Evolutionary conservation across 1,140 invertebrate genomes (phyloP), one percentile per base, ranked within the genome.

Genomic region (Sinella curviseta): DNA sequence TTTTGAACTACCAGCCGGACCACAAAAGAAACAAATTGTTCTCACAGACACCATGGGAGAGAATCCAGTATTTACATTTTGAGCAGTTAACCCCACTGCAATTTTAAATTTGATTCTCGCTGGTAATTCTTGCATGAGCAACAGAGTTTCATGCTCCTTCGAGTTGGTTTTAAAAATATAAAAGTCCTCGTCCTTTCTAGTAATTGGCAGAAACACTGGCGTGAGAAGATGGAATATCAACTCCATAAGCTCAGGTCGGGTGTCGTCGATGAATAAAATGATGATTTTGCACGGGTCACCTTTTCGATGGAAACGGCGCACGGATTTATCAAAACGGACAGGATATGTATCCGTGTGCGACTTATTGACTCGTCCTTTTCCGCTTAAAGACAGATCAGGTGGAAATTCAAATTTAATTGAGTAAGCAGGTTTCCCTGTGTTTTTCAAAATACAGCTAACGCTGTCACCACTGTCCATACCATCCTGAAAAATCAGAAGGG

Each of bases 91-190:
- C 14, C 57, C 75, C 28, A 80, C 48, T 17, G 65, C 79, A 57
- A 80, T 55, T 74, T 77, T 80, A 67, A 73, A 80, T 39, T 80
- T 80, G 30, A 80, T 77, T 74, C 76, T 77, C 30, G 26, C 74
- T n/a, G 79, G 79, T 12, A 80, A 31, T 74, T 80, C 75, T 17
- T 2, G 17, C 65, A 80, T 74, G 12, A 74, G 36, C 16, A 80
- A 48, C 26, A 80, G 26, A 33, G 77, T 30, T 2, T 77, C 35
- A 65, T 73, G 75, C 17, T 55, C 20, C 2, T 77, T 39, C 28
- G 54, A 16, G 36, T 48, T 2, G 1, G 79, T 80, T 35, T 77
- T 34, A 48, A 80, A 80, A 35, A 80, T 77, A 28, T 80, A 80
- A 30, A 67, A 65, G 36, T 80, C 79, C 57, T 80, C 75, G 67